These are phyloP conservation scores for Butorides virescens DNA, from an alignment of 2,113 vertebrate species.

Conservation along the genomic window DNA sequence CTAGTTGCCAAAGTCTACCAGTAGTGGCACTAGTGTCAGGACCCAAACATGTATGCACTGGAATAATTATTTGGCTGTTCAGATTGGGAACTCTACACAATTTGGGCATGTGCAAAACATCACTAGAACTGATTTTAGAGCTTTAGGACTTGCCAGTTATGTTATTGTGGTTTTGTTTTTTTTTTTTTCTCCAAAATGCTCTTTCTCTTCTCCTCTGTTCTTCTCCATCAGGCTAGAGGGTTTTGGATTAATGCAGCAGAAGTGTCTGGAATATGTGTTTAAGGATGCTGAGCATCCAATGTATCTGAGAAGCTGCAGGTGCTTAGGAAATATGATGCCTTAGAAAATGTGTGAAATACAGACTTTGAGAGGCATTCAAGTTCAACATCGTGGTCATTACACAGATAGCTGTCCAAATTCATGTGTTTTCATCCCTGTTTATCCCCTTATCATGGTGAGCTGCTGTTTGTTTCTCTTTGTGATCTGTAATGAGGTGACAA, in stretches of 20 bases:
- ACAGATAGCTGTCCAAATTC: background rate
- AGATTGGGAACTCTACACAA: background rate
- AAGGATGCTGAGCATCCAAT: background rate
- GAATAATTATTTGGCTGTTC: background rate
- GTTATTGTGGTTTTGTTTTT: background rate
- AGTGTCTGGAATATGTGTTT: background rate
- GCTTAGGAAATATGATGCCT: background rate
- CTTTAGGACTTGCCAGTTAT: background rate
- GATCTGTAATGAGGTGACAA: background rate
- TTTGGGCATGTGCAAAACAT: background rate
- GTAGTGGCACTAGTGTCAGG: background rate
- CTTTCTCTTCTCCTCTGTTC: background rate
- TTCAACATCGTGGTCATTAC: background rate
- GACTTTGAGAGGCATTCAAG: background rate
- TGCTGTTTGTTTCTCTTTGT: background rate
- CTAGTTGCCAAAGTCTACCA: background rate
- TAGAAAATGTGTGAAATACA: background rate
- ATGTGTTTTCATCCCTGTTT: background rate
- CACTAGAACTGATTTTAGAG: background rate
- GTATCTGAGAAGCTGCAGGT: background rate
- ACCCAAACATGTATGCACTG: accelerated
- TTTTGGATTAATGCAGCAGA: background rate
- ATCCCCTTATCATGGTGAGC: background rate
- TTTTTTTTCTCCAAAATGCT: background rate
- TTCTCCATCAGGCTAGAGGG: background rate